Conservation (phyloP, 1,140 invertebrate genomes). For the Meteorus sp. region DNA sequence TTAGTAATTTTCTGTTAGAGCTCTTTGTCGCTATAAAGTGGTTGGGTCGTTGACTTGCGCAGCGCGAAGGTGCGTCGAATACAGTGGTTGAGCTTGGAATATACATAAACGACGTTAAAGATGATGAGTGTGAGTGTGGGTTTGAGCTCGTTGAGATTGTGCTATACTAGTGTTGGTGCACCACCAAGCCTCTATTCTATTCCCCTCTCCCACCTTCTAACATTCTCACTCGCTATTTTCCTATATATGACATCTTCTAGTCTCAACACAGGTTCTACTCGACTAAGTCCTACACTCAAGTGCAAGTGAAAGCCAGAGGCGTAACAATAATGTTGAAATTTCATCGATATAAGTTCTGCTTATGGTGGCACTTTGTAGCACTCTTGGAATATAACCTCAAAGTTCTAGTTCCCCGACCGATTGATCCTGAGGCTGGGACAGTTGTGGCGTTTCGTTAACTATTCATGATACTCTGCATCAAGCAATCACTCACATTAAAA, state of each 20-base stretch:
- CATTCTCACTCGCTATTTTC: background rate
- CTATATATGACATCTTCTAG: background rate
- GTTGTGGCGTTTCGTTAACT: too few relatives aligned
- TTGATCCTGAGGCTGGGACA: too few relatives aligned
- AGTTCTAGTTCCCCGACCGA: slow-evolving; percentile 17
- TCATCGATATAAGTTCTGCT: slow-evolving; percentile 16
- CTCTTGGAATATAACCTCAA: slow-evolving; percentile 20
- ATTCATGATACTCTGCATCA: too few relatives aligned
- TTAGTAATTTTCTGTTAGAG: too few relatives aligned
- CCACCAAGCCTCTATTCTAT: background rate
- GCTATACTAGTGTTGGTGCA: slow-evolving; percentile 12
- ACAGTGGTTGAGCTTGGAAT: slow-evolving; percentile 22
- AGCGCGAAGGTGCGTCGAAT: slow-evolving; percentile 25
- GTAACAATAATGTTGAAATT: slow-evolving; percentile 26
- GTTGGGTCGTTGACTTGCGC: slow-evolving; percentile 12
- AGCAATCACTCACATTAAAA: too few relatives aligned
- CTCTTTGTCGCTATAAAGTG: too few relatives aligned
- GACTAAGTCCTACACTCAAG: slow-evolving; percentile 1
- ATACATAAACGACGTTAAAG: slow-evolving; percentile 5
- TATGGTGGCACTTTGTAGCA: slow-evolving; percentile 15
- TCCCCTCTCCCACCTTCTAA: background rate
- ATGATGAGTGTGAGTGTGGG: background rate
- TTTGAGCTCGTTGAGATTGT: slow-evolving; percentile 2
- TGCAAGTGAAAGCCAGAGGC: background rate
- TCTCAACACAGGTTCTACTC: slow-evolving; percentile 10